Base-by-base conservation (phyloP, 2,113 vertebrate species). In the Butorides virescens region DNA sequence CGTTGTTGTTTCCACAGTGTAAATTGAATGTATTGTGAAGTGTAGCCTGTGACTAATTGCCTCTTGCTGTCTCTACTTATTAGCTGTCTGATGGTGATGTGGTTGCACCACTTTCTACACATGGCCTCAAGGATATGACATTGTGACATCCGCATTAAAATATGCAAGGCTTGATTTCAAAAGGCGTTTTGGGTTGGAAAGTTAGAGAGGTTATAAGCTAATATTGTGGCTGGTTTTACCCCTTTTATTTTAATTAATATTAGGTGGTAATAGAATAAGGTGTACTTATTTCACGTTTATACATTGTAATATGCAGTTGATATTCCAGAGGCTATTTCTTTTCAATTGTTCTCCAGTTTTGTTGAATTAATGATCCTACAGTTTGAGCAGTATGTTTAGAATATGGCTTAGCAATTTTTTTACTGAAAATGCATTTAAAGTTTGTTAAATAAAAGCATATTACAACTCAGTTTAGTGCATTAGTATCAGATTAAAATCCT, bases 21-120 rank as follows among this genome's bases (percentile, higher is more conserved):
- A 72, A 87, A 90, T 30, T 55, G 93, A 78, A 93, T 94, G 63
- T 52, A 71, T 95, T 96, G 94, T 97, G 93, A 96, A 96, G 95
- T 90, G 78, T 44, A 81, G 85, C 81, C 88, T 91, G 87, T 96
- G 95, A 97, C 92, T 98, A 97, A 97, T 97, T 74, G 22, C 92
- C 93, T 93, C 95, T 96, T 71, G 88, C 96, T 97, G 95, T 97
- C 95, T 79, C 61, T 90, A 5, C 65, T 63, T 53, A 93, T 97
- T 96, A 98, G 22, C 61, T 77, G 49, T 15, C 84, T 96, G 92
- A 92, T 37, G 65, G 77, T 94, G 91, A 87, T 77, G 87, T 34
- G 93, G 75, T 75, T 93, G 84, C 88, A 85, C 68, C 56, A 58
- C 91, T 94, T 82, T 92, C 86, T 81, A 68, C 73, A 13, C 39